phyloP scores from a whole-genome alignment of 1,140 invertebrate genomes.

The Pogonognathellus flavescens region DNA sequence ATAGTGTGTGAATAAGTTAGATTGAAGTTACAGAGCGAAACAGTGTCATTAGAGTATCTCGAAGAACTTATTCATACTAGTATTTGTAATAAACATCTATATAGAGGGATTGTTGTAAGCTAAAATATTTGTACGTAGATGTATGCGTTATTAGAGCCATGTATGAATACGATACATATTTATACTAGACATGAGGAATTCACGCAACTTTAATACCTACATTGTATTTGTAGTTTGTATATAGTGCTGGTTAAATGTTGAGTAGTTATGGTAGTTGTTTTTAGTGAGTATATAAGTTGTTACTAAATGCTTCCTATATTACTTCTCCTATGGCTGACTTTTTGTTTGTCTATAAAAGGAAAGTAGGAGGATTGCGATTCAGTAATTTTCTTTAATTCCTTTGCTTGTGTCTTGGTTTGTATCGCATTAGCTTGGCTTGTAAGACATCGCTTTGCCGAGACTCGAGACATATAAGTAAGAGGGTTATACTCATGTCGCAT shows the following conservation, averaged over 20 bases:
- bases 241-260: not conserved
- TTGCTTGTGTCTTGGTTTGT: not conserved
- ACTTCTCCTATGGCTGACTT: not conserved
- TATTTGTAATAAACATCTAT: not conserved
- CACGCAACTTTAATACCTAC: not conserved
- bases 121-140: no score
- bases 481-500: not conserved
- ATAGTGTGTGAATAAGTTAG: not conserved
- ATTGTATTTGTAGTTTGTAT: not conserved
- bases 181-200: no score
- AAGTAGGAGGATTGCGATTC: slow-evolving; percentile 41
- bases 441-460: not conserved
- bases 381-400: slow-evolving; percentile 10
- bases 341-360: slow-evolving; percentile 37
- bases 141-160: no score
- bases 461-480: no score
- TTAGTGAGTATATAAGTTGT: not conserved
- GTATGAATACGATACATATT: no score
- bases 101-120: no score
- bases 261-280: not conserved
- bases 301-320: slow-evolving; percentile 24
- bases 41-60: slow-evolving; percentile 29
- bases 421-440: not conserved
- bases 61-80: slow-evolving; percentile 18
- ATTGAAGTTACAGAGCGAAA: slow-evolving; percentile 4